Evolutionary conservation across 2,113 vertebrate genomes (phyloP), one percentile per base, ranked within the genome.

Genomic region (Dinomys branickii): DNA sequence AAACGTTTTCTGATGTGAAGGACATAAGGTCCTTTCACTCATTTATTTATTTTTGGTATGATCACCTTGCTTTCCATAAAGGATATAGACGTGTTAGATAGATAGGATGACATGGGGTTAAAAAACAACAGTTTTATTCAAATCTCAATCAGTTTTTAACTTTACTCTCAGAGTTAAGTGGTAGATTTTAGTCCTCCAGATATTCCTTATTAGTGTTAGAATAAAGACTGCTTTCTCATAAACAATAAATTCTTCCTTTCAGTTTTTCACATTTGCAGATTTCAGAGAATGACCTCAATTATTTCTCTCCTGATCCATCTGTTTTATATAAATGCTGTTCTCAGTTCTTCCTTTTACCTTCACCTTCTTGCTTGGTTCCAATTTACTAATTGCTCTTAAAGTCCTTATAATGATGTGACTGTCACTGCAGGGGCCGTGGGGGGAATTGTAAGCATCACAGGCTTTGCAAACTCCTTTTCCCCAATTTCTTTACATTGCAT

Each of bases 231-330:
- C 59, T 56, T 96, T 20, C 63, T 82, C 63, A 75, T 30, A 54
- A 50, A 52, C 56, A 83, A 85, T 19, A 85, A 94, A 82, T 69
- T 14, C n/a, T 94, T 26, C 44, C 17, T 77, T 44, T 38, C 85
- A 6, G 22, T 73, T 95, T 85, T 44, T 22, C 44, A 54, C 44
- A 81, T 94, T 92, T 90, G 47, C 35, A 85, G 30, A 67, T 88
- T 50, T 85, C 85, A 92, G 81, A 92, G 41, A 82, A 86, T 7
- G 30, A 20, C 7, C 12, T 38, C 38, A 67, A 33, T 95, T 92
- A 82, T 88, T 92, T 92, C 20, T 88, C n/a, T 95, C 91, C 84
- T 81, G 84, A 88, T 61, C n/a, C 83, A 50, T 13, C 41, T 61
- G 56, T 61, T 90, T 94, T 38, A 41, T 69, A 26, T 83, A 83